Base-by-base conservation (phyloP, 2,888 invertebrate species). In the Catonia carolina region DNA sequence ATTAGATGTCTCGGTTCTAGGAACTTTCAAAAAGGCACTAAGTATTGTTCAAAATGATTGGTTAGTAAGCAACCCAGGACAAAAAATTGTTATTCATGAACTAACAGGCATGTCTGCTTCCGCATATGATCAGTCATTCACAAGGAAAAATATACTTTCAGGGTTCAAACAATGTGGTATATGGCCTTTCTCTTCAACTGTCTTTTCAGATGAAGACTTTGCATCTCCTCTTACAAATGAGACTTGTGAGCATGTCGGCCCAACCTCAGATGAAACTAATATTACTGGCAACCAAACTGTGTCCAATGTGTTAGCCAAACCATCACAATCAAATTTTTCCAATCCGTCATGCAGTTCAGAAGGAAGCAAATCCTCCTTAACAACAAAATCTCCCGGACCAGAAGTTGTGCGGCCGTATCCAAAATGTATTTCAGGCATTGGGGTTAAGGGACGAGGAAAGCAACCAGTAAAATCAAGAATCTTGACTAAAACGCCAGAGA, bases 21-120 rank as follows among this genome's bases (percentile, higher is more conserved):
- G 42, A 14, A 35, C 56, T 23, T 56, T 56, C 20, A 56, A 56
- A 36, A 5, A n/a, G 14, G 14, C 39, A 27, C 3, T 51, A 12
- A 17, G 23, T 20, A 15, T 45, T 20, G 56, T 41, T 10, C 56
- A 56, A 51, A 56, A 51, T 50, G 49, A 55, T 20, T 55, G 55
- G 37, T n/a, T 50, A 17, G 22, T 49, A 22, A 50, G 39, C 39
- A 55, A 55, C 27, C 50, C 23, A 20, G 50, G 50, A 8, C 39
- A 45, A 35, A 12, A 35, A 35, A 50, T 50, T n/a, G 15, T 10
- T 35, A 50, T 50, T 35, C 50, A 50, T 50, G 35, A 50, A 17
- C 35, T 50, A 18, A 36, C 8, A 35, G 50, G 35, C 6, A 15
- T 17, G 4, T 33, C 50, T n/a, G 3, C 7, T 5, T 6, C 14